phyloP scores from a whole-genome alignment of 1,140 invertebrate species.

The Drosophila repleta region DNA sequence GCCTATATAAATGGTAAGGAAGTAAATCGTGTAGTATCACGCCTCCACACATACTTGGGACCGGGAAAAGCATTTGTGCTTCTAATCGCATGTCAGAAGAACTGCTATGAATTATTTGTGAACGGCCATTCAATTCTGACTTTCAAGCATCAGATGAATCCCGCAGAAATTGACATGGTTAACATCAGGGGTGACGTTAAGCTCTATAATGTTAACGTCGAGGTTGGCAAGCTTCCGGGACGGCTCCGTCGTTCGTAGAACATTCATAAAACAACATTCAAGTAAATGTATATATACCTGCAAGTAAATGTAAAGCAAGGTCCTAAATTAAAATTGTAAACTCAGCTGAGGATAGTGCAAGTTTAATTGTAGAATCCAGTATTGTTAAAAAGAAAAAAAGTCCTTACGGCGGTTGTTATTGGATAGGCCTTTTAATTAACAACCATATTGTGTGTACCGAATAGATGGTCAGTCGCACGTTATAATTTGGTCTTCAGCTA shows the following conservation, averaged over 20 bases:
- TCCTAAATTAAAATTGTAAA: too few species aligned
- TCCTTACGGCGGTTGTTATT: background rate
- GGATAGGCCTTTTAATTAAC: too few species aligned
- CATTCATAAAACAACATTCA: too few species aligned
- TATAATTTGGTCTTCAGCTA: slow-evolving; percentile 50
- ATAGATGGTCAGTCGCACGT: slow-evolving; percentile 32
- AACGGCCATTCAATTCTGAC: slow-evolving; percentile 76
- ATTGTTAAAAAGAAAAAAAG: background rate
- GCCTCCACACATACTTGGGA: slow-evolving; percentile 74
- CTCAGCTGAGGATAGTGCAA: too few species aligned
- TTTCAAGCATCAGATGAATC: slow-evolving; percentile 72
- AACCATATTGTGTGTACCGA: background rate
- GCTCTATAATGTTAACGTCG: slow-evolving; percentile 56
- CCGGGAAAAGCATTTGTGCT: slow-evolving; percentile 82
- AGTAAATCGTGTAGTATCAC: slow-evolving; percentile 78
- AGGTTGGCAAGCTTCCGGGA: slow-evolving; percentile 1
- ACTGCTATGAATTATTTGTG: slow-evolving; percentile 82
- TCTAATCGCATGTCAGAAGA: slow-evolving; percentile 64
- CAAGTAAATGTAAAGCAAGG: too few species aligned
- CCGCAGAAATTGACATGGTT: slow-evolving; percentile 75
- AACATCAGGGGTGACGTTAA: slow-evolving; percentile 84
- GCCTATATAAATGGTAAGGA: slow-evolving; percentile 83
- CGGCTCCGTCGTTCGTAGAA: slow-evolving; percentile 2
- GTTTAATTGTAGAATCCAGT: too few species aligned
- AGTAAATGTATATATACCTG: too few species aligned